Percentiles rank a stretch among this genome's conserved stretches.
Conservation (phyloP, 2,888 invertebrate genomes). For the Limulus polyphemus region DNA sequence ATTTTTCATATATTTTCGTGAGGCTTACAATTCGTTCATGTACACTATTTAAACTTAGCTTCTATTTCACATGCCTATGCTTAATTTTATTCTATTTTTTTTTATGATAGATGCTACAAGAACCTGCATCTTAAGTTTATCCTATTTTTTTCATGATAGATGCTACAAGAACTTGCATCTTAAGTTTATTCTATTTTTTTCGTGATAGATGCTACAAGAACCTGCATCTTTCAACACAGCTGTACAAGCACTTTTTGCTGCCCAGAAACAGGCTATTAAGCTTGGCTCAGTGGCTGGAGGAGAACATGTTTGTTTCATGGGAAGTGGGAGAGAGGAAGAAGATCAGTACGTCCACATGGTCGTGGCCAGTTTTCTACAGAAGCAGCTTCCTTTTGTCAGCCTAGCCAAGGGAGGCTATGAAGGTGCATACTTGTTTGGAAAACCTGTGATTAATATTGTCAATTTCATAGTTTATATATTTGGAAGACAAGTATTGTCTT, state of each 20-base stretch:
- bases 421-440: slow-evolving; percentile 38
- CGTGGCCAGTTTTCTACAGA: slow-evolving; percentile 88
- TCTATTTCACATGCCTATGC: not conserved
- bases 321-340: slow-evolving; percentile 82
- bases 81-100: not conserved
- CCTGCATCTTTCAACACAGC: slow-evolving; percentile 88
- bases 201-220: slow-evolving; percentile 83
- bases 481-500: too few relatives aligned
- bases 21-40: not conserved
- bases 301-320: slow-evolving; percentile 53
- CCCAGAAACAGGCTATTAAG: slow-evolving; percentile 72
- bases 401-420: slow-evolving; percentile 81
- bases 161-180: slow-evolving; percentile 88
- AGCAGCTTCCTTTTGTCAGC: slow-evolving; percentile 82
- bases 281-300: slow-evolving; percentile 54
- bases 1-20: not conserved
- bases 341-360: slow-evolving; percentile 97
- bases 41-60: not conserved
- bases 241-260: slow-evolving; percentile 80
- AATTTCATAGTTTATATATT: too few relatives aligned
- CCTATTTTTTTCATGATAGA: not conserved
- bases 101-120: slow-evolving; percentile 35
- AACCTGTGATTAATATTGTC: not conserved
- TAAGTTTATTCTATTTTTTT: slow-evolving; percentile 38
- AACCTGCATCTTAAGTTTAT: slow-evolving; percentile 65